Percentiles rank a stretch among this genome's conserved stretches.
Evolutionary conservation across 2,797 vertebrate species (phyloP).

Genomic region (Neomorphus geoffroyi): DNA sequence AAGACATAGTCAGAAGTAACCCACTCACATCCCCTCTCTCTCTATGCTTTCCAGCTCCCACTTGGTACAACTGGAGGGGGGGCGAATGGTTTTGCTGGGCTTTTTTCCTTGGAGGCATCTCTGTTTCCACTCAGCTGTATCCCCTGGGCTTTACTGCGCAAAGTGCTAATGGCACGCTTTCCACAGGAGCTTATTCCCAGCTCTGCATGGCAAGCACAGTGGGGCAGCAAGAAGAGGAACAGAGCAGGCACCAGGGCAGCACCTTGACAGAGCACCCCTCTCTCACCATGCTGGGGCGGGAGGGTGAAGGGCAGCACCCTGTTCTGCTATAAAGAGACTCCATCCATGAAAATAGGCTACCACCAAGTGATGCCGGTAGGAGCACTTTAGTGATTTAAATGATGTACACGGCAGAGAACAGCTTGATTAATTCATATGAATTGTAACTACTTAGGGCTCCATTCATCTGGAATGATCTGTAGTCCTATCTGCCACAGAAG

Average conservation of each 20-base stretch:
- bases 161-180: not conserved
- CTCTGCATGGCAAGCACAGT: not conserved
- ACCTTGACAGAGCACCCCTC: not conserved
- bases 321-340: not conserved
- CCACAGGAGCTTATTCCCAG: not conserved
- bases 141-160: not conserved
- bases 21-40: not conserved
- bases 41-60: not conserved
- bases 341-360: not conserved
- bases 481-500: not conserved
- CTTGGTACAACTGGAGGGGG: not conserved
- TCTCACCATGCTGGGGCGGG: not conserved
- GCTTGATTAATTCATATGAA: conserved; percentile 54
- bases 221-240: not conserved
- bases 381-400: conserved; percentile 47
- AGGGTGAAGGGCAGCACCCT: not conserved
- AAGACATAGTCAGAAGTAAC: not conserved
- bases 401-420: conserved; percentile 12
- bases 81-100: not conserved
- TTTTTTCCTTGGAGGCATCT: conserved; percentile 12
- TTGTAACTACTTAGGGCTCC: conserved; percentile 35
- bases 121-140: not conserved
- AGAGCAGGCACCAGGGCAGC: not conserved
- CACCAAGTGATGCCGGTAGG: conserved; percentile 8
- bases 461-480: conserved; percentile 53